Evolutionary conservation across 2,888 invertebrate genomes (phyloP), one percentile per base, ranked within the genome.

Genomic region (Dastarcus helophoroides): DNA sequence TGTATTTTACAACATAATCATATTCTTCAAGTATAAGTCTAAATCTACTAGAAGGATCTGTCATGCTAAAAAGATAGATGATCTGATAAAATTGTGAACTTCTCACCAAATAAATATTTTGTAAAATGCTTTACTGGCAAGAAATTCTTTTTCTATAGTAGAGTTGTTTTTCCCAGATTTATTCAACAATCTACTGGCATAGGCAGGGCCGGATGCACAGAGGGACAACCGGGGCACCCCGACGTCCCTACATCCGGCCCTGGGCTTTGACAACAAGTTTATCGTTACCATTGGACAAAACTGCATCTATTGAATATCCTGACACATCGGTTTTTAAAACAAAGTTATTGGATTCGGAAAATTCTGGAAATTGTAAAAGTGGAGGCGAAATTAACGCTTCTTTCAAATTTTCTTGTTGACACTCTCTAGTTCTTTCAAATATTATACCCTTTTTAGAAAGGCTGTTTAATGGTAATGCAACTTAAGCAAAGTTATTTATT

Each of bases 41-140:
- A 10, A 50, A 25, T 35, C 46, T 41, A 10, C 42, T 44, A 3
- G 39, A 36, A 3, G 47, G 43, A 29, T 46, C 44, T 33, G 36
- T 38, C 29, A 45, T 35, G 6, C 37, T 33, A 19, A 43, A 46
- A 9, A 47, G 23, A 29, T 44, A 46, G 2, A 42, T 48, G 46
- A 17, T 47, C 46, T 4, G 38, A 7, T 6, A 7, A n/a, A 17
- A 17, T 38, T 43, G 43, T 2, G 22, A 23, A 31, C 46, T 44
- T 25, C 41, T 29, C 36, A 33, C 28, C 25, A 33, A 38, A 34
- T 32, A 44, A 13, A 38, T 38, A 40, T 9, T 40, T 31, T 31
- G 37, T 23, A 29, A 43, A 48, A 23, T 45, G 31, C 13, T 30
- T 43, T 3, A 47, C 41, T 11, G 43, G 45, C 46, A 24, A 47